phyloP scores from a whole-genome alignment of 2,797 vertebrate genomes.

The Discoglossus pictus region DNA sequence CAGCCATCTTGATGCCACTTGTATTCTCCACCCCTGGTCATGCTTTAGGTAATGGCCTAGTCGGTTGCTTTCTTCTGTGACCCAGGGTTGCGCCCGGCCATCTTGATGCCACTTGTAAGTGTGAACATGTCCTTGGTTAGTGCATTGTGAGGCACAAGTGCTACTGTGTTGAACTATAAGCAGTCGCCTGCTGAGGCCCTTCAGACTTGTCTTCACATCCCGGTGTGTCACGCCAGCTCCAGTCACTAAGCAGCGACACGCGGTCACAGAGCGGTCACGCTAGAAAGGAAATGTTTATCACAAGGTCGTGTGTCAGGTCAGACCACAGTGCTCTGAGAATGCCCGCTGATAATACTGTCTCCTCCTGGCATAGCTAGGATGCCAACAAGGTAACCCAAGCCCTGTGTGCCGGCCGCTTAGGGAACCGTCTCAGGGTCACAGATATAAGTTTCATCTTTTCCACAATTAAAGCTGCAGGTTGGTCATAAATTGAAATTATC shows the following conservation, averaged over 20 bases:
- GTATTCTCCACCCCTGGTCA: too few relatives aligned
- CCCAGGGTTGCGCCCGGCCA: background rate
- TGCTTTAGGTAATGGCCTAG: too few relatives aligned
- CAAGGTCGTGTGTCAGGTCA: constrained; percentile 31
- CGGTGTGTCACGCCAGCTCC: constrained; percentile 27
- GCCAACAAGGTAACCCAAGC: background rate
- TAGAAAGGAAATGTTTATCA: constrained; percentile 31
- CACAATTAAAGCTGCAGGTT: too few relatives aligned
- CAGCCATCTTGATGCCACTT: constrained; percentile 15
- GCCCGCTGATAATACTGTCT: constrained; percentile 41
- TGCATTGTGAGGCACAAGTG: constrained; percentile 33
- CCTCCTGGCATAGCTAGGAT: constrained; percentile 4
- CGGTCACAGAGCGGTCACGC: background rate
- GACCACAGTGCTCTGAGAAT: constrained; percentile 25
- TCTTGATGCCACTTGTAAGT: constrained; percentile 17
- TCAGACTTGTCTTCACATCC: constrained; percentile 39
- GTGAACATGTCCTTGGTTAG: constrained; percentile 47
- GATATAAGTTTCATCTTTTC: too few relatives aligned
- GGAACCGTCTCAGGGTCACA: background rate
- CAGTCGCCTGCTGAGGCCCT: constrained; percentile 38
- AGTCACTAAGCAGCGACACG: constrained; percentile 15
- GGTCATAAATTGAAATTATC: too few relatives aligned
- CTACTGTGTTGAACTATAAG: constrained; percentile 45
- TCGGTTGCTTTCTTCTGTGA: constrained; percentile 14
- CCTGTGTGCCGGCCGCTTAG: background rate